Evolutionary conservation across 2,113 vertebrate species (phyloP).

Genomic region (Solenodon paradoxus): DNA sequence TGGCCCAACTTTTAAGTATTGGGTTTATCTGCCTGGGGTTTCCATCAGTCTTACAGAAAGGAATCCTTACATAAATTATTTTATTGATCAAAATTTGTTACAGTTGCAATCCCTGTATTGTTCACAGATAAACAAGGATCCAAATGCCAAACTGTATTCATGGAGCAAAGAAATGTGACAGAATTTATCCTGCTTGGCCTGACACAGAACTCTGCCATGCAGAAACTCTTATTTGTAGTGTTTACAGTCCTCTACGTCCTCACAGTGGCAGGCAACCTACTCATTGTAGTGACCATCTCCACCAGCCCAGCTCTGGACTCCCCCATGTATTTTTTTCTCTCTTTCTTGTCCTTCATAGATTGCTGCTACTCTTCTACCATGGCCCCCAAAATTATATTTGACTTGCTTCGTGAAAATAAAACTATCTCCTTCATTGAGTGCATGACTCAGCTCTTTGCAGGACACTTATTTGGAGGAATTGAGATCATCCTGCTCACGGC

Average conservation of each 20-base stretch:
- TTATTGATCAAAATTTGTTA: background rate
- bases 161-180: background rate
- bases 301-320: background rate
- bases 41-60: background rate
- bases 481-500: slow-evolving; percentile 42
- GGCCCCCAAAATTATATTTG: slow-evolving; percentile 35
- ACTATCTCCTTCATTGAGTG: slow-evolving; percentile 36
- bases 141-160: background rate
- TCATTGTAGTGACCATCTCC: slow-evolving; percentile 25
- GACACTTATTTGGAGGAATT: slow-evolving; percentile 50
- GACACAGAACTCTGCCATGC: background rate
- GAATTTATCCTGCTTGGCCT: slow-evolving; percentile 49
- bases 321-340: slow-evolving; percentile 57
- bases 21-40: background rate
- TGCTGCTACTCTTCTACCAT: slow-evolving; percentile 13
- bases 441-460: slow-evolving; percentile 58
- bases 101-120: background rate
- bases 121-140: background rate
- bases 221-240: background rate
- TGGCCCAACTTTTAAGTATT: background rate
- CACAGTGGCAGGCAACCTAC: background rate
- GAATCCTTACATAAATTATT: background rate
- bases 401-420: slow-evolving; percentile 4
- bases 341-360: slow-evolving; percentile 51
- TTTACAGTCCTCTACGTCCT: slow-evolving; percentile 13